Evolutionary conservation across 1,140 invertebrate species (phyloP).

Genomic region (Lucilia cuprina): DNA sequence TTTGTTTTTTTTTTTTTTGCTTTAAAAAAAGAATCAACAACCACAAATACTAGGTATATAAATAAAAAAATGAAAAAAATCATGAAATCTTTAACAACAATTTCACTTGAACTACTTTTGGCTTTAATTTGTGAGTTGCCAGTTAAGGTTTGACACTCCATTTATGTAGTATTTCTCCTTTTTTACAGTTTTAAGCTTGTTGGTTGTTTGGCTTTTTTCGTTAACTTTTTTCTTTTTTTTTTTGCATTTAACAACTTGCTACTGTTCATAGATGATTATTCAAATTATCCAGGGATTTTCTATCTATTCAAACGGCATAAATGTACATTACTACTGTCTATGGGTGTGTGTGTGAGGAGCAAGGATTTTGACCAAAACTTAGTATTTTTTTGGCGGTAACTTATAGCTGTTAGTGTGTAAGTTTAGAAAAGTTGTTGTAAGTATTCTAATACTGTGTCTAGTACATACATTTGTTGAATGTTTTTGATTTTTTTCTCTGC

Average conservation of each 20-base stretch:
- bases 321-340: neutral
- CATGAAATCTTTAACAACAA: slow-evolving; percentile 15
- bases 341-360: neutral
- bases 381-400: neutral
- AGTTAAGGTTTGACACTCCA: slow-evolving; percentile 30
- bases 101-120: slow-evolving; percentile 33
- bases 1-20: neutral
- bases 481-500: neutral
- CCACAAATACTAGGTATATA: neutral
- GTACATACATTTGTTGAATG: neutral
- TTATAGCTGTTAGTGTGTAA: neutral
- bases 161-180: slow-evolving; percentile 20
- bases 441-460: neutral
- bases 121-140: slow-evolving; percentile 32
- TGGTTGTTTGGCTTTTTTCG: neutral
- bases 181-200: neutral
- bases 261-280: slow-evolving; percentile 32
- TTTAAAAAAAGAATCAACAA: neutral
- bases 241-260: slow-evolving; percentile 32
- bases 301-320: neutral
- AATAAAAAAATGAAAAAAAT: neutral
- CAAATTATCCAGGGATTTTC: slow-evolving; percentile 30
- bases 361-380: slow-evolving; percentile 7
- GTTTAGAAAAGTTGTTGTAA: neutral
- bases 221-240: neutral